A percentile compares a stretch with the other conserved stretches of the same genome.
These are phyloP conservation scores for Drosophila anomalata DNA, from an alignment of 2,888 invertebrate genomes.

Conservation along the genomic window DNA sequence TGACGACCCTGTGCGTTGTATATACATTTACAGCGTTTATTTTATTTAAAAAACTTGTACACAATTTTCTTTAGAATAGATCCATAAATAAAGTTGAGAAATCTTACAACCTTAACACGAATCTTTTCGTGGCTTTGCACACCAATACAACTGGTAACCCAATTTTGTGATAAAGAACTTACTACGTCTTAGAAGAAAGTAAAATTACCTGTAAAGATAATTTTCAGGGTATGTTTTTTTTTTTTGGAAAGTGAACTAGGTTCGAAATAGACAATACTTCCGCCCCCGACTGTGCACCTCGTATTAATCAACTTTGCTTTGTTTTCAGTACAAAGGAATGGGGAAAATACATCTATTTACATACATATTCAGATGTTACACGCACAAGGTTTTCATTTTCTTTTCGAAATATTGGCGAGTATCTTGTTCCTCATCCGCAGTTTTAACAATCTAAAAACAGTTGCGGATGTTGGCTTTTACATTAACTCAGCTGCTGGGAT, in stretches of 20 bases:
- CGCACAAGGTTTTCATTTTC: constrained; percentile 30
- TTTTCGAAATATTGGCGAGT: constrained; percentile 16
- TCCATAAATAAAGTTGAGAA: neutral
- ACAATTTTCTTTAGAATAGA: neutral
- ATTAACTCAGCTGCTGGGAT: constrained; percentile 25
- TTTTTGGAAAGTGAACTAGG: neutral
- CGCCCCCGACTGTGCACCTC: constrained; percentile 24
- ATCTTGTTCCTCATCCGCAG: neutral
- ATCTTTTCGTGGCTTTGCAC: neutral
- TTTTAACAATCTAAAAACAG: neutral
- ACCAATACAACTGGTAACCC: neutral
- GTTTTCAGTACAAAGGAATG: constrained; percentile 35
- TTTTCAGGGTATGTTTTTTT: neutral
- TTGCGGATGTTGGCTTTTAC: constrained; percentile 1
- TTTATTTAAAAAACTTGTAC: neutral
- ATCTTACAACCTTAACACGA: neutral
- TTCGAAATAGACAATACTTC: constrained; percentile 15
- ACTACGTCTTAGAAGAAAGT: constrained; percentile 17
- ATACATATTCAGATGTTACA: constrained; percentile 22
- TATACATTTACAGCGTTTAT: neutral
- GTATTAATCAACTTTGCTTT: constrained; percentile 38
- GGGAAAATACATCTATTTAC: constrained; percentile 20
- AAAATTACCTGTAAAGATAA: neutral
- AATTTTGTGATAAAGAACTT: constrained; percentile 2
- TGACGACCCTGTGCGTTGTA: neutral